Conservation (phyloP, 2,797 vertebrate species). For the Lepus townsendii region DNA sequence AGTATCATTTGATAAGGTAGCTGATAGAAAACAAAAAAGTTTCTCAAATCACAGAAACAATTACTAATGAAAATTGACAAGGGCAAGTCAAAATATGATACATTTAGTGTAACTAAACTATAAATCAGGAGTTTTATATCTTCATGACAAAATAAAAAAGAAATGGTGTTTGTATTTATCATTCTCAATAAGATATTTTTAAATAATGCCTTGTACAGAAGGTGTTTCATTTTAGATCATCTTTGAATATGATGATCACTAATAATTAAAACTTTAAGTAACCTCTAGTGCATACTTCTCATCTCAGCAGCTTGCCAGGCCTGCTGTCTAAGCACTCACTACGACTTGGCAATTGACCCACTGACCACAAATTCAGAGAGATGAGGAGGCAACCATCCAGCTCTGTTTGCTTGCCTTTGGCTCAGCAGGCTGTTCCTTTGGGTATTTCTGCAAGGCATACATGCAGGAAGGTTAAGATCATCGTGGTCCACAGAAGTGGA, state of each 20-base stretch:
- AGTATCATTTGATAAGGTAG: background rate
- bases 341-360: conserved; percentile 64
- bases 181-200: background rate
- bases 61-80: background rate
- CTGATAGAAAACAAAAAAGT: background rate
- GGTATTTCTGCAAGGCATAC: conserved; percentile 77
- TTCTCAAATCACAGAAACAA: background rate
- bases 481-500: conserved; percentile 70
- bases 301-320: conserved; percentile 30
- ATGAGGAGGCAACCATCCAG: conserved; percentile 72
- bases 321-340: conserved; percentile 43
- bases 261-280: conserved; percentile 68
- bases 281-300: conserved; percentile 41
- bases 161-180: background rate
- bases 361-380: conserved; percentile 76
- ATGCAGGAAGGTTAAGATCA: conserved; percentile 73
- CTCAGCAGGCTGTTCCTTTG: conserved; percentile 76
- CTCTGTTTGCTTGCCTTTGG: conserved; percentile 74
- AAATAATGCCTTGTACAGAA: background rate
- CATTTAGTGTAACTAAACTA: background rate
- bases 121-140: background rate
- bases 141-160: background rate
- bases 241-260: background rate
- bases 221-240: background rate
- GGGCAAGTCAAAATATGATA: background rate